Evolutionary conservation across 2,797 vertebrate genomes (phyloP).

Genomic region (Parambassis ranga): DNA sequence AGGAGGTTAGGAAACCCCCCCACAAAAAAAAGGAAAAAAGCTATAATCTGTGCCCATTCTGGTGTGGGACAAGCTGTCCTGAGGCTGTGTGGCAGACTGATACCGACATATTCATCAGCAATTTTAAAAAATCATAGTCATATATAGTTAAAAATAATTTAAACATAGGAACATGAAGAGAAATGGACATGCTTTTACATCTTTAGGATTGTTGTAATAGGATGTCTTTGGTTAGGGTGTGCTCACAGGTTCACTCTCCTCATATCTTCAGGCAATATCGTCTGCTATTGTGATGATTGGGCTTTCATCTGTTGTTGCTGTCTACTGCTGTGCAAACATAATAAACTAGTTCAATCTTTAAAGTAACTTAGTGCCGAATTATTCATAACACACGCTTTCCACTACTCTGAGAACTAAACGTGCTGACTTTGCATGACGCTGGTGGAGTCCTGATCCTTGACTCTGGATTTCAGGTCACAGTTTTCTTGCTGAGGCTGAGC

Average conservation of each 20-base stretch:
- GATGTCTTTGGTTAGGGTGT: no score
- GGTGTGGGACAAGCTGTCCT: conserved; percentile 28
- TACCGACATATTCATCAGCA: conserved; percentile 23
- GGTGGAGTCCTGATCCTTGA: neutral
- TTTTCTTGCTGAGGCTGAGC: conserved; percentile 19
- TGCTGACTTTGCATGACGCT: conserved; percentile 21
- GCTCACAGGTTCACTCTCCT: no score
- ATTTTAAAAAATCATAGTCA: neutral
- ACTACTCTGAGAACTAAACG: neutral
- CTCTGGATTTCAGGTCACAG: conserved; percentile 4
- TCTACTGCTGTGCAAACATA: no score
- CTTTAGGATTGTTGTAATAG: no score
- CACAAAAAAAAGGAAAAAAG: conserved; percentile 41
- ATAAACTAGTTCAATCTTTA: no score
- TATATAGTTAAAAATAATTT: neutral
- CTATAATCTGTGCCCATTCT: conserved; percentile 62
- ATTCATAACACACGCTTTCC: no score
- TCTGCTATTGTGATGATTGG: no score
- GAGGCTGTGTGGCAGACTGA: conserved; percentile 39
- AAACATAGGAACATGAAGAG: no score
- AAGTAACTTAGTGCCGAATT: no score
- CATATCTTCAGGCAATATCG: no score
- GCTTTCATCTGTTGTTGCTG: no score
- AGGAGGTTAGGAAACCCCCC: conserved; percentile 50
- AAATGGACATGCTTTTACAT: neutral